phyloP scores from a whole-genome alignment of 1,140 invertebrate genomes.

The Philotrypesis tridentata region DNA sequence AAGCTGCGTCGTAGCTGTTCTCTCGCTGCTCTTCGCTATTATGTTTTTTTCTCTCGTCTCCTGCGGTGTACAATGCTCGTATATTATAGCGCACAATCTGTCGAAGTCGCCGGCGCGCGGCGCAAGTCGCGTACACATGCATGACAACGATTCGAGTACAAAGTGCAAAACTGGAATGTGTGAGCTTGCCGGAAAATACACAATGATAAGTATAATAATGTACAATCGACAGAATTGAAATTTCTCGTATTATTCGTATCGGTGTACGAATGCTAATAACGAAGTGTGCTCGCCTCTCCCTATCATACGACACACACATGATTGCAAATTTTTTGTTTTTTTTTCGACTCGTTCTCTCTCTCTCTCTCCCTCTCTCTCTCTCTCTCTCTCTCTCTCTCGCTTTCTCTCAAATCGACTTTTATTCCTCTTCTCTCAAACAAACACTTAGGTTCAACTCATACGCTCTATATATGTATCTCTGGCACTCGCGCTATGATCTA shows the following conservation, averaged over 20 bases:
- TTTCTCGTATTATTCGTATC: conserved; percentile 6
- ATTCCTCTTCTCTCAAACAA: conserved; percentile 14
- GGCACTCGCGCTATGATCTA: conserved; percentile 17
- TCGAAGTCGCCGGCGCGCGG: not conserved
- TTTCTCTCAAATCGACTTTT: conserved; percentile 32
- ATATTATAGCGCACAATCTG: too few relatives aligned
- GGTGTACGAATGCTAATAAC: conserved; percentile 38
- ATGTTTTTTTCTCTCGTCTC: not conserved
- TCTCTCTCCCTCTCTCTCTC: too few relatives aligned
- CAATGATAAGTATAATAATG: conserved; percentile 35
- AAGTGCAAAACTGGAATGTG: conserved; percentile 32
- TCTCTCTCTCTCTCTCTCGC: too few relatives aligned
- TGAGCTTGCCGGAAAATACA: not conserved
- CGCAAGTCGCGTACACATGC: not conserved
- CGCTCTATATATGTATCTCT: conserved; percentile 23
- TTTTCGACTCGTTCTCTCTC: too few relatives aligned
- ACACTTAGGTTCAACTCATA: conserved; percentile 40
- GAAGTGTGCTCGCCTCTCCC: not conserved
- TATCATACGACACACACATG: not conserved
- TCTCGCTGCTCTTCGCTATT: not conserved
- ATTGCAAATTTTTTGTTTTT: conserved; percentile 31
- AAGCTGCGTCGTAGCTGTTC: not conserved
- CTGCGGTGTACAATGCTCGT: not conserved
- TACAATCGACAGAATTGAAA: conserved; percentile 21
- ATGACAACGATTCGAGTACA: conserved; percentile 19